phyloP scores from a whole-genome alignment of 2,113 vertebrate genomes.

The Odocoileus virginianus region DNA sequence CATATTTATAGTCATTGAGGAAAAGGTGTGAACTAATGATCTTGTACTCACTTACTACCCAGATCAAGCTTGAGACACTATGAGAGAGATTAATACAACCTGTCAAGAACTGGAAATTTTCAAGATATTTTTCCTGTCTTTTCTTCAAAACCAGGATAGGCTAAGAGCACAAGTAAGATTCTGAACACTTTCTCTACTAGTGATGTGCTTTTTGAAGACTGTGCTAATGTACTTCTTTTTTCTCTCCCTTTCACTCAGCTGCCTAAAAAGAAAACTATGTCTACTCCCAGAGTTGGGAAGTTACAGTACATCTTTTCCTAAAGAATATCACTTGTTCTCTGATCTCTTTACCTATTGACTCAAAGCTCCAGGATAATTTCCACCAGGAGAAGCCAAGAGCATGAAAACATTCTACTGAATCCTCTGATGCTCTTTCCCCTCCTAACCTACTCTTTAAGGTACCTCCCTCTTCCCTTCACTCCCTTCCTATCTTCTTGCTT shows the following conservation, averaged over 20 bases:
- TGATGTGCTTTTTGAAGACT: background rate
- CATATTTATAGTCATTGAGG: background rate
- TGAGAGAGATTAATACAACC: background rate
- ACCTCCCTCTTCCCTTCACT: background rate
- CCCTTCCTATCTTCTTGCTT: background rate
- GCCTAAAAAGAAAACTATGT: background rate
- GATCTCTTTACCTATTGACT: background rate
- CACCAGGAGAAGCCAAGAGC: background rate
- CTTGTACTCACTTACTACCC: background rate
- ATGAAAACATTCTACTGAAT: background rate
- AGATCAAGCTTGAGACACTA: background rate
- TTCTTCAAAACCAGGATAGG: background rate
- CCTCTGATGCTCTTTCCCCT: background rate
- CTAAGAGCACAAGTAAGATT: background rate
- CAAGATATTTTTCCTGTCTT: background rate
- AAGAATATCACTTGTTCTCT: background rate
- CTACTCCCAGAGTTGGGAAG: background rate
- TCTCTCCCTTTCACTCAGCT: background rate
- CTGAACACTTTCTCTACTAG: background rate
- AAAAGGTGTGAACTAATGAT: background rate
- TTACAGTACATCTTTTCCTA: background rate
- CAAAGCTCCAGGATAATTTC: background rate
- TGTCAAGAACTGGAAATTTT: background rate
- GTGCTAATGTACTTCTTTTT: background rate
- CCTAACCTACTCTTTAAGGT: background rate